phyloP scores from a whole-genome alignment of 2,797 vertebrate genomes.

The Tangara arthus region DNA sequence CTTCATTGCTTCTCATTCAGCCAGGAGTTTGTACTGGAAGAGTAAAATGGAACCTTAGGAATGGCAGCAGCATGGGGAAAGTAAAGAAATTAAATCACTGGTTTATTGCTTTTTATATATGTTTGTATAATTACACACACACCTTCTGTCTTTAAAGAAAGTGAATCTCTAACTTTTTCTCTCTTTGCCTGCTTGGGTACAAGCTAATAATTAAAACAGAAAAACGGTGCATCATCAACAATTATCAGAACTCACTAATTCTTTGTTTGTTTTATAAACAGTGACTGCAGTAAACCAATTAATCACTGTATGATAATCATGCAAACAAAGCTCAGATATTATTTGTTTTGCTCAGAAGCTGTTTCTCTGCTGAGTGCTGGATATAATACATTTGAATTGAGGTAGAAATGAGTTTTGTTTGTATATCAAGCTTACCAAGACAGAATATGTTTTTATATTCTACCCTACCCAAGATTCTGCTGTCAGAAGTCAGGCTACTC shows the following conservation, averaged over 20 bases:
- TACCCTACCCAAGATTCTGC: background rate
- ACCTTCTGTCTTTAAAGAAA: background rate
- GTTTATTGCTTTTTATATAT: background rate
- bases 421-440: background rate
- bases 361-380: background rate
- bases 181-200: background rate
- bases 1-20: background rate
- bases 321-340: background rate
- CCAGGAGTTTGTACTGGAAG: background rate
- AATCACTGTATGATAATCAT: background rate
- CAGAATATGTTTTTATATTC: background rate
- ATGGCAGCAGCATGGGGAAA: background rate
- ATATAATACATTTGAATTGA: background rate
- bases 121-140: rapidly evolving
- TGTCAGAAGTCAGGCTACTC: background rate
- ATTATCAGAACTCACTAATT: background rate
- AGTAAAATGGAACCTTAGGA: background rate
- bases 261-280: background rate
- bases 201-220: background rate
- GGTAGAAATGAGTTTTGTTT: background rate
- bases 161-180: background rate
- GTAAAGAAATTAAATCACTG: background rate
- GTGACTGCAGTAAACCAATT: background rate
- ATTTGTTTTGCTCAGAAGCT: background rate
- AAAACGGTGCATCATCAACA: background rate